Conservation (phyloP, 2,797 vertebrate species). For the Smutsia gigantea region DNA sequence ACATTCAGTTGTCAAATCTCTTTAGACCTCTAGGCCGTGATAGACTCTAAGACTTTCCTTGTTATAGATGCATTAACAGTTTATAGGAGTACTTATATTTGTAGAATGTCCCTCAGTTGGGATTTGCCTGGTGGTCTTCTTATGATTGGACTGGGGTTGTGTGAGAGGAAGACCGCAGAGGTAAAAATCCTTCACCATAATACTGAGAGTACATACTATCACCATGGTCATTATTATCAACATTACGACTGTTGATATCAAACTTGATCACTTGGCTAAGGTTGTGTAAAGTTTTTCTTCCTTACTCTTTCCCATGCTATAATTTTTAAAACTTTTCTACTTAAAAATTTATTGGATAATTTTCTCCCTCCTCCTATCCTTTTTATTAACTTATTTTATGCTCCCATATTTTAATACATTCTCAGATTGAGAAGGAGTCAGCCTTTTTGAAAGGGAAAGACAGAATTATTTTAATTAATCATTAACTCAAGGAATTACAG, state of each 20-base stretch:
- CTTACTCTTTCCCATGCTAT: neutral
- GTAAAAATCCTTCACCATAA: neutral
- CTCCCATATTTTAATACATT: neutral
- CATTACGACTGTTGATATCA: neutral
- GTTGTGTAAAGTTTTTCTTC: neutral
- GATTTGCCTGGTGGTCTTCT: neutral
- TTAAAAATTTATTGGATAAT: neutral
- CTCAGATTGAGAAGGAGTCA: neutral
- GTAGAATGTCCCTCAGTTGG: neutral
- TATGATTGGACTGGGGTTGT: neutral
- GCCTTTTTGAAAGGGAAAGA: neutral
- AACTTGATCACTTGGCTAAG: neutral
- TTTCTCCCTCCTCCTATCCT: neutral
- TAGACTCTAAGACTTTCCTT: neutral
- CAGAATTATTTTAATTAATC: neutral
- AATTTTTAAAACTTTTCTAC: neutral
- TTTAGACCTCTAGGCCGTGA: neutral
- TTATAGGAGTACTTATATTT: neutral
- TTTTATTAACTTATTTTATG: slow-evolving; percentile 34
- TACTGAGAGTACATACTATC: neutral
- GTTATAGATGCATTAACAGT: neutral
- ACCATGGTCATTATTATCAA: neutral
- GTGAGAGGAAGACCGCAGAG: neutral
- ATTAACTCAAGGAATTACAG: neutral
- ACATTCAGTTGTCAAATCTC: neutral